Evolutionary conservation across 2,888 invertebrate genomes (phyloP), one percentile per base, ranked within the genome.

Genomic region (Heliconius sara): DNA sequence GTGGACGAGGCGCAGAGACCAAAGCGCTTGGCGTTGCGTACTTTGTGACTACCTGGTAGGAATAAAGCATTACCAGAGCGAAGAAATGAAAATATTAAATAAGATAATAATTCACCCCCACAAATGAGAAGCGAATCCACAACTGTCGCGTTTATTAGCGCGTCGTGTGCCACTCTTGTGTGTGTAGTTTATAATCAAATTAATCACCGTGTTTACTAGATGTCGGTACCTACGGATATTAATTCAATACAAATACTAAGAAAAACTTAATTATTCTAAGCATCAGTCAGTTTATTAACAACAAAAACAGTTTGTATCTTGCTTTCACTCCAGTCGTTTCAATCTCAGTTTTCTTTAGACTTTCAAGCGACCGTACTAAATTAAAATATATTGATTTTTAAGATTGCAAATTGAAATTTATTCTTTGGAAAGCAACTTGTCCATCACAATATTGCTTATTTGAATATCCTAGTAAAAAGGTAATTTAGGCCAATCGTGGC

Each of bases 201-300:
- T 57, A 57, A 34, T 57, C 57, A 60, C 30, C 34, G 13, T 75
- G 39, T 75, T 65, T 65, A 75, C 43, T 27, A 75, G 43, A 27
- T n/a, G 74, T 27, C 43, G 27, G 43, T 65, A 65, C 22, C 39
- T 65, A 75, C 13, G 43, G 65, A 27, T 47, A 22, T 63, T 71
- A 25, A n/a, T 60, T 68, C 57, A 57, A 57, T 57, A 57, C 57
- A 57, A 57, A 47, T 25, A 30, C 71, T 22, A n/a, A 43, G 71
- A 77, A 77, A 71, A 77, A 77, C 71, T 71, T 71, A 65, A 77
- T 77, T 63, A 71, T 60, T 39, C 22, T 22, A 71, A 77, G 27
- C 70, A 47, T 68, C 71, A 39, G 25, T 70, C 60, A n/a, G 22
- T 60, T 71, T 60, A 77, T 71, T 63, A 63, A 47, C 43, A 77